A percentile compares a stretch with the other conserved stretches of the same genome.
phyloP scores from a whole-genome alignment of 2,888 invertebrate species.

The Epirrhoe alternata region DNA sequence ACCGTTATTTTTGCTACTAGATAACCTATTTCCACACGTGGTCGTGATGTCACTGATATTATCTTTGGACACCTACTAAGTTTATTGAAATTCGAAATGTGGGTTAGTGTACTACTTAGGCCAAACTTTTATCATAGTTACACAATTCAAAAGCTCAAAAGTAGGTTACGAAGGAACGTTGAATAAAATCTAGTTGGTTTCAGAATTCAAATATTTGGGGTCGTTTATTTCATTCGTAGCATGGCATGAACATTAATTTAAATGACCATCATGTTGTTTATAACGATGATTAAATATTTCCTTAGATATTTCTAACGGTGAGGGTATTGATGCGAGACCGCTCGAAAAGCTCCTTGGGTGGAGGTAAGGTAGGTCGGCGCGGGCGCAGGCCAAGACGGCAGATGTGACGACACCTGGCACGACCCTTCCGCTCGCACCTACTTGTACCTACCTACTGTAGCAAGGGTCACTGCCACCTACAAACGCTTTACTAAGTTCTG shows the following conservation, averaged over 20 bases:
- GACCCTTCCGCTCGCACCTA: constrained; percentile 75
- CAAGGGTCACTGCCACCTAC: constrained; percentile 65
- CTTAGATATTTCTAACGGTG: constrained; percentile 58
- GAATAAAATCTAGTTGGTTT: background rate
- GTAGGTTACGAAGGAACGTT: background rate
- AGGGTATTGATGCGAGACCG: constrained; percentile 69
- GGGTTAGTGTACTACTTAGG: no score
- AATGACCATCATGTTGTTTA: constrained; percentile 14
- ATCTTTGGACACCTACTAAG: background rate
- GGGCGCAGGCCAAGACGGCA: constrained; percentile 73
- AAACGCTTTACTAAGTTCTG: constrained; percentile 62
- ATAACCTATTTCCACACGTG: constrained; percentile 29
- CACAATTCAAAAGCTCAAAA: no score
- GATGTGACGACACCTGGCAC: constrained; percentile 82
- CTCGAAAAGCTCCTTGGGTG: constrained; percentile 64
- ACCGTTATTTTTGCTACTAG: constrained; percentile 50
- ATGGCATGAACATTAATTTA: constrained; percentile 14
- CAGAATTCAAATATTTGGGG: background rate
- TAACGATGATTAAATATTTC: constrained; percentile 28
- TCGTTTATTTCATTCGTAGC: background rate
- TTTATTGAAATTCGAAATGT: background rate
- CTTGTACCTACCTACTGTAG: constrained; percentile 25
- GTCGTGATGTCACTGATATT: background rate
- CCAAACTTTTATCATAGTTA: no score
- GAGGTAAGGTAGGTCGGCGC: constrained; percentile 49